phyloP scores from a whole-genome alignment of 2,113 vertebrate genomes.

The Pedionomus torquatus region DNA sequence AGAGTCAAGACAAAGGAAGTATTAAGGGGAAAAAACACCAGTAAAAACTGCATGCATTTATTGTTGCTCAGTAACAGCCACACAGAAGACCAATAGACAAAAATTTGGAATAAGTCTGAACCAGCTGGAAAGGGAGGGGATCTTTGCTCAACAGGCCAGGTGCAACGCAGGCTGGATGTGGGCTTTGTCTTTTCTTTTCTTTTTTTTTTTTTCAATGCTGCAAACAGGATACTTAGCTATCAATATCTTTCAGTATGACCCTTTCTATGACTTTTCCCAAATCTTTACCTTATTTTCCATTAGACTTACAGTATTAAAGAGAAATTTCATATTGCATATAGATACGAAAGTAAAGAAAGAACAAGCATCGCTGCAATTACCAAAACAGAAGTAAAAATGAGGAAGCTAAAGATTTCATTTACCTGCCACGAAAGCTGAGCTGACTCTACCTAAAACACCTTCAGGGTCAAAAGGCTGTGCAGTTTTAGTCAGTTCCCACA shows the following conservation, averaged over 20 bases:
- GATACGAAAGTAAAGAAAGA: neutral
- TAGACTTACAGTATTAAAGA: neutral
- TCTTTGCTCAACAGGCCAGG: neutral
- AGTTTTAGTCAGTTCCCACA: constrained; percentile 76
- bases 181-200: neutral
- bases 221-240: neutral
- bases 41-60: neutral
- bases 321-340: neutral
- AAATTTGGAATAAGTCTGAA: constrained; percentile 4
- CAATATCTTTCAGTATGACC: neutral
- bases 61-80: constrained; percentile 1
- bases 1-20: neutral
- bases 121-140: neutral
- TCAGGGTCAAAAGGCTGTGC: constrained; percentile 81
- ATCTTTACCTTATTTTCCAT: constrained; percentile 48
- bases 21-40: neutral
- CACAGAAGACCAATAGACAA: neutral
- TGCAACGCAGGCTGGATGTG: neutral
- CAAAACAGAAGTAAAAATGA: neutral
- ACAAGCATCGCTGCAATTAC: neutral
- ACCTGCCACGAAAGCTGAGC: constrained; percentile 82
- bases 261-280: neutral
- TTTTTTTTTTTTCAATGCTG: neutral
- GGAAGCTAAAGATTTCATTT: neutral
- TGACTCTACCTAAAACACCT: constrained; percentile 78